Conservation (phyloP, 2,888 invertebrate genomes). For the Pollenia amentaria region DNA sequence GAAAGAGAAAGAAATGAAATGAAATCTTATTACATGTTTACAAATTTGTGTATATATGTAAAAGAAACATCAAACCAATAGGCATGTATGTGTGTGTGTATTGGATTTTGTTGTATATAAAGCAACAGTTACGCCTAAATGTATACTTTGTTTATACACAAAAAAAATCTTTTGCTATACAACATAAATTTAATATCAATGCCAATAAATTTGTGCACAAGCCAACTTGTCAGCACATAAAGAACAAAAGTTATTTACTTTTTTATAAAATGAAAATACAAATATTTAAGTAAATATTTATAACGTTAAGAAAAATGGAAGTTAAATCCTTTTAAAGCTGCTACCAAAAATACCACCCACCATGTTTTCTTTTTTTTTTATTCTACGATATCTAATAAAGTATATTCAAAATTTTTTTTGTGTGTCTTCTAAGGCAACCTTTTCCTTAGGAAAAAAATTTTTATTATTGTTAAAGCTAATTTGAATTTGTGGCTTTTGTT, state of each 20-base stretch:
- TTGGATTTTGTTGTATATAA: conserved; percentile 35
- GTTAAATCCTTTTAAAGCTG: conserved; percentile 1
- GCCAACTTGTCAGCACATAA: conserved; percentile 73
- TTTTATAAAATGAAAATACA: conserved; percentile 40
- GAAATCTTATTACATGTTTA: conserved; percentile 12
- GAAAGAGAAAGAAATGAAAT: conserved; percentile 9
- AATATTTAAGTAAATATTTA: conserved; percentile 28
- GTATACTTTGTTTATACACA: conserved; percentile 44
- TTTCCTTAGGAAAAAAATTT: conserved; percentile 19
- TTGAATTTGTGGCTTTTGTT: conserved; percentile 66
- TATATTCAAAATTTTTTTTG: conserved; percentile 37
- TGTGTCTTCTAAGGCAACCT: conserved; percentile 19
- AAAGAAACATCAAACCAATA: background rate
- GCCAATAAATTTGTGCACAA: conserved; percentile 71
- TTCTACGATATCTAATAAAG: background rate
- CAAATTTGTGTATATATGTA: background rate
- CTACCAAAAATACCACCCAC: conserved; percentile 5
- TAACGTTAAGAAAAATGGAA: conserved; percentile 38
- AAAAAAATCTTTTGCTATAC: conserved; percentile 13
- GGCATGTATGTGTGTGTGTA: background rate
- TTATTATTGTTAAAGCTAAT: conserved; percentile 56
- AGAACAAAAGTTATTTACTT: conserved; percentile 62
- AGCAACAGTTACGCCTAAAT: conserved; percentile 73
- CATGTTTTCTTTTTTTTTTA: background rate
- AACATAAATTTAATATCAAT: conserved; percentile 73